Conservation (phyloP, 2,113 vertebrate genomes). For the Plecturocebus donacophilus region DNA sequence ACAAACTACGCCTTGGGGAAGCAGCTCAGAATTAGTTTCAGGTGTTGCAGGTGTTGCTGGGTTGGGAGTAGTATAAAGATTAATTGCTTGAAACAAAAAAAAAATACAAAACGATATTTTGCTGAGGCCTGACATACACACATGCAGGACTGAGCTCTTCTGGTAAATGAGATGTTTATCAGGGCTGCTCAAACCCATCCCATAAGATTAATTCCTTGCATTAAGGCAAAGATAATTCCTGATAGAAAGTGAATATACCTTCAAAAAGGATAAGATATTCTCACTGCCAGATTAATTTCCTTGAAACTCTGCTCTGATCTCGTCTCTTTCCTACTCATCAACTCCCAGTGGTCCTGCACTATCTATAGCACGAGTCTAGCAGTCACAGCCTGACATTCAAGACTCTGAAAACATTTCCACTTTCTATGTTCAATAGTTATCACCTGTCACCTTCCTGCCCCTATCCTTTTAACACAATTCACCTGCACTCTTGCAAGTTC, state of each 20-base stretch:
- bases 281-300: neutral
- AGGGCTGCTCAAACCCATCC: neutral
- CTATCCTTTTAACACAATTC: neutral
- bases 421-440: neutral
- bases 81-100: neutral
- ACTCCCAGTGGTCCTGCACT: neutral
- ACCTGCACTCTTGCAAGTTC: neutral
- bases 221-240: constrained; percentile 20
- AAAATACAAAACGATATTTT: neutral
- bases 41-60: neutral
- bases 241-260: neutral
- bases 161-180: neutral
- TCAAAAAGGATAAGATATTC: neutral
- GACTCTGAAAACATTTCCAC: neutral
- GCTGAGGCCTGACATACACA: neutral
- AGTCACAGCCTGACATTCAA: neutral
- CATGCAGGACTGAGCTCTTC: neutral
- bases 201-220: neutral
- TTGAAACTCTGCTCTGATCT: neutral
- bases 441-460: neutral
- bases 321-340: neutral
- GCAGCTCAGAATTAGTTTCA: constrained; percentile 27
- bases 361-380: neutral
- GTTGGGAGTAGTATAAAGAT: neutral
- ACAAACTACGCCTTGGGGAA: neutral